Base-by-base conservation (phyloP, 2,797 vertebrate genomes). In the Notamacropus eugenii region DNA sequence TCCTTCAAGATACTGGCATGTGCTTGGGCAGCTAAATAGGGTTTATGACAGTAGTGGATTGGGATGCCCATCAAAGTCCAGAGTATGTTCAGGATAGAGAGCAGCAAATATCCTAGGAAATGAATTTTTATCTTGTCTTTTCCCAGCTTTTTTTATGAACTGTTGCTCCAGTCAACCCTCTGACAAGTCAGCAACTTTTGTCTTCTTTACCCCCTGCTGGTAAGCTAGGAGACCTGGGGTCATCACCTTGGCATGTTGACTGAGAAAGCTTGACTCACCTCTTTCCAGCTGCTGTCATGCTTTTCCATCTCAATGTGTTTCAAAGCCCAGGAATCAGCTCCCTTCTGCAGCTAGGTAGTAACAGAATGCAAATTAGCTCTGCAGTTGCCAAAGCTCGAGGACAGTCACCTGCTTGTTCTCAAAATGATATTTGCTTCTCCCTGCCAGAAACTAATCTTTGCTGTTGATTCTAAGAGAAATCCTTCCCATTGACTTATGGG, bases 291-390 rank as follows among this genome's bases (percentile, higher is more conserved):
- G 98, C 97, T 98, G 91, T 99, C 74, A 0, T 98, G 98, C 97
- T 98, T 99, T 96, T 99, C 99, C 98, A 98, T 97, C 93, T 99
- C 99, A 0, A 99, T 98, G 93, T 98, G 98, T 92, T 98, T 99
- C 97, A 98, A 13, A 74, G 98, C 97, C 99, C 99, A 99, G 0
- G 98, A 98, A 95, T 52, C 99, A 4, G 98, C 96, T 97, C 98
- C 98, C 92, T 99, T 99, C 98, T 99, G 99, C 92, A 99, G 97
- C 98, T 98, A 97, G 46, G 96, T 91, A 57, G 96, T 67, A 46
- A 14, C 31, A 96, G 90, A 93, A 62, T 95, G 93, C 0, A 0
- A 50, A 87, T 87, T 87, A 87, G 40, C 24, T 3, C 40, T 50
- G 52, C 52, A 52, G 0, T 87, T 50, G 22, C 9, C 9, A 46